Percentiles rank a stretch among this genome's conserved stretches.
These are phyloP conservation scores for Eupithecia vulgata DNA, from an alignment of 2,888 invertebrate species.

Conservation along the genomic window DNA sequence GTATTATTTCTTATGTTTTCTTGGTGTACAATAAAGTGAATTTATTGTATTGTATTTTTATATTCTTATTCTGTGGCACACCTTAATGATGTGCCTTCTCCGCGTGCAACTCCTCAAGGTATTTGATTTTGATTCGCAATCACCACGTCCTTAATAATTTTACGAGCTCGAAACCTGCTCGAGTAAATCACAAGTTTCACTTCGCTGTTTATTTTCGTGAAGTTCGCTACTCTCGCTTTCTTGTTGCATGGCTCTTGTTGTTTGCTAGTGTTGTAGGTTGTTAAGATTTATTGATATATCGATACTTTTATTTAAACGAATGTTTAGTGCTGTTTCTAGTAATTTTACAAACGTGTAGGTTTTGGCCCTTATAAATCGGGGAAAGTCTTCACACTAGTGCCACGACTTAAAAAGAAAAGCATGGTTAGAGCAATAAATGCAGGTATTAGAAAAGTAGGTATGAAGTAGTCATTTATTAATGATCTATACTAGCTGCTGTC, in stretches of 20 bases:
- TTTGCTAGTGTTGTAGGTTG: conserved; percentile 37
- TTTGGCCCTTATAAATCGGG: too few species aligned
- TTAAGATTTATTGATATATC: neutral
- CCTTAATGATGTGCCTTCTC: conserved; percentile 2
- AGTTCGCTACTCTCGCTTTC: conserved; percentile 47
- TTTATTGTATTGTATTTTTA: too few species aligned
- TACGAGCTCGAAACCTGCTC: conserved; percentile 35
- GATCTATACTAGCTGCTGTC: too few species aligned
- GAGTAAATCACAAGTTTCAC: conserved; percentile 43
- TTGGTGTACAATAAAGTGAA: too few species aligned
- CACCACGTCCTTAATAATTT: conserved; percentile 38
- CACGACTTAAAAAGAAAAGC: too few species aligned
- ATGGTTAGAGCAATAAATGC: too few species aligned
- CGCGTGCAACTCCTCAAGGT: conserved; percentile 31
- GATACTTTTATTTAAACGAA: neutral
- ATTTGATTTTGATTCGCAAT: conserved; percentile 32
- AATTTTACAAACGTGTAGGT: too few species aligned
- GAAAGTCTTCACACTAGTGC: too few species aligned
- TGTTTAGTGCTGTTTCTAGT: too few species aligned
- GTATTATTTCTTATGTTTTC: too few species aligned
- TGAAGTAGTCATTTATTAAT: too few species aligned
- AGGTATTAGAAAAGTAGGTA: too few species aligned
- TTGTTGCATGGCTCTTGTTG: conserved; percentile 46
- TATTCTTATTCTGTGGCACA: neutral
- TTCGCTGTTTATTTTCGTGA: conserved; percentile 43